These are phyloP conservation scores for Drosophila arizonae DNA, from an alignment of 1,140 invertebrate species.

Conservation along the genomic window DNA sequence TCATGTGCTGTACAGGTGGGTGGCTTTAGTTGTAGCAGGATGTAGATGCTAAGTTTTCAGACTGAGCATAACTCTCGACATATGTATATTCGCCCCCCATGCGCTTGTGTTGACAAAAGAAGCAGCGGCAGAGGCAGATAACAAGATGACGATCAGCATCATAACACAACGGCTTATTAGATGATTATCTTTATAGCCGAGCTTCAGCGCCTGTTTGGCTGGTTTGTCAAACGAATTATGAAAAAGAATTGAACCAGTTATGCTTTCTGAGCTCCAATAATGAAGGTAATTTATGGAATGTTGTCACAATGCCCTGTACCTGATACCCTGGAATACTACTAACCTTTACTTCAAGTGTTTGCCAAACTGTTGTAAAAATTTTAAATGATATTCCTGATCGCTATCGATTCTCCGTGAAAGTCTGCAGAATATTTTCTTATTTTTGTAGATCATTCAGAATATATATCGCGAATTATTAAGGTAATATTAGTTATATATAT, in stretches of 20 bases:
- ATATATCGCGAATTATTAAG: too few species aligned
- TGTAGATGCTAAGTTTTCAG: slow-evolving; percentile 10
- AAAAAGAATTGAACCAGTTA: slow-evolving; percentile 35
- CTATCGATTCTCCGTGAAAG: too few species aligned
- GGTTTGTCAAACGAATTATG: slow-evolving; percentile 29
- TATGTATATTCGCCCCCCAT: background rate
- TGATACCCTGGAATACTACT: too few species aligned
- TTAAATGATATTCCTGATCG: too few species aligned
- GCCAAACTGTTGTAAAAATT: too few species aligned
- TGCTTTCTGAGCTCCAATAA: slow-evolving; percentile 48
- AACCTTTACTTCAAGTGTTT: too few species aligned
- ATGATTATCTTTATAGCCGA: slow-evolving; percentile 66
- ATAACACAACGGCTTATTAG: slow-evolving; percentile 73
- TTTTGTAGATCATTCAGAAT: too few species aligned
- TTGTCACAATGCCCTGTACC: background rate
- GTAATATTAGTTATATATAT: too few species aligned
- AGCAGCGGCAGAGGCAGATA: slow-evolving; percentile 27
- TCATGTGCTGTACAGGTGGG: slow-evolving; percentile 35
- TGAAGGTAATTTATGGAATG: slow-evolving; percentile 38
- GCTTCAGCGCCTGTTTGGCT: slow-evolving; percentile 38
- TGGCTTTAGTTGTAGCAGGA: slow-evolving; percentile 43
- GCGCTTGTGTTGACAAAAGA: slow-evolving; percentile 18
- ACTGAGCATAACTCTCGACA: slow-evolving; percentile 17
- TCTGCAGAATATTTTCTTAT: too few species aligned
- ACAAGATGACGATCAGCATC: slow-evolving; percentile 60